Conservation (phyloP, 2,113 vertebrate genomes). For the Laticauda laticaudata region DNA sequence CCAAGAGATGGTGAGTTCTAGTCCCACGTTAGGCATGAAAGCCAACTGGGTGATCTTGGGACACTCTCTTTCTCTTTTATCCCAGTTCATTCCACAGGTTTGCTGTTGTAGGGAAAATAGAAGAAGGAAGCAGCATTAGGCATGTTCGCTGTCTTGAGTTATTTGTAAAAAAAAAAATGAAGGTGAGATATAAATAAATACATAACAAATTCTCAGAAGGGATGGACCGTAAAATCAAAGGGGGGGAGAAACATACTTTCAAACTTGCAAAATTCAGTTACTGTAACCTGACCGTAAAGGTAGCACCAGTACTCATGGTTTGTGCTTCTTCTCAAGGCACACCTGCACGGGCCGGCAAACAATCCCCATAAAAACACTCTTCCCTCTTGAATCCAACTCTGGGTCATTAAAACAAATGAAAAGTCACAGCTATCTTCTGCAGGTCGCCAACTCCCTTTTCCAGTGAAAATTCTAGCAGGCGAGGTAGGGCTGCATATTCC, state of each 20-base stretch:
- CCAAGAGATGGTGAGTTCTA: no score
- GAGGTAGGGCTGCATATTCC: slow-evolving; percentile 10
- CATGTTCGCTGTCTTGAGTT: no score
- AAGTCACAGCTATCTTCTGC: neutral
- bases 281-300: neutral
- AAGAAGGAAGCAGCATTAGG: no score
- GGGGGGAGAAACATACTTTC: neutral
- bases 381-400: neutral
- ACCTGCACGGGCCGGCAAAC: neutral
- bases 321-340: neutral
- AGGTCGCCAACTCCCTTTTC: neutral
- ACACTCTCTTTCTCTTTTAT: no score
- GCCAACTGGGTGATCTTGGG: no score
- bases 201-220: no score
- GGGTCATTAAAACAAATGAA: neutral
- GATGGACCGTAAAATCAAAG: no score
- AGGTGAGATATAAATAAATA: no score
- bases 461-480: neutral
- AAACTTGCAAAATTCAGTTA: neutral
- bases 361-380: neutral
- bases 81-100: no score
- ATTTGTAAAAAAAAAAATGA: no score
- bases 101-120: no score
- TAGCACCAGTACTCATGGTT: neutral
- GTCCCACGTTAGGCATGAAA: no score